Evolutionary conservation across 2,888 invertebrate genomes (phyloP).

Genomic region (Drosophila phalerata): DNA sequence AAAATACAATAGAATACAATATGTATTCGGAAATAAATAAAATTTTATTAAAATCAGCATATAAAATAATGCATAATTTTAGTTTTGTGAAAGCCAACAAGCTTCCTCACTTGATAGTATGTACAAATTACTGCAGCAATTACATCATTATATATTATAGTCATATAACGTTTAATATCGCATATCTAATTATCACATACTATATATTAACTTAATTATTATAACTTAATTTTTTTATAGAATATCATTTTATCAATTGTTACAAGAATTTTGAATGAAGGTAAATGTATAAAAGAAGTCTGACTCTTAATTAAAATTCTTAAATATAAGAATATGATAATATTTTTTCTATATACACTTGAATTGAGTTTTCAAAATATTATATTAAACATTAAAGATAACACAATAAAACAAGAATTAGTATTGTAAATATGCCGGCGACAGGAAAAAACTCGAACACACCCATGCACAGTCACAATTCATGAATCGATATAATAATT

Average conservation of each 20-base stretch:
- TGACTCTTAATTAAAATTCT: no score
- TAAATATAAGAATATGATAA: no score
- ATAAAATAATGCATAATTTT: background rate
- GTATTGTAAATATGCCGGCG: background rate
- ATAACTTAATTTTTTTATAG: no score
- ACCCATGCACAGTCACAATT: slow-evolving; percentile 1
- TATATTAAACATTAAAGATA: background rate
- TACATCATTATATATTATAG: no score
- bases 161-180: no score
- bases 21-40: background rate
- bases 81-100: background rate
- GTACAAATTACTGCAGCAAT: background rate
- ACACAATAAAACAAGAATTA: background rate
- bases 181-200: no score
- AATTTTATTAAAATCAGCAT: background rate
- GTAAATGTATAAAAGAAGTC: no score
- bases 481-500: slow-evolving; percentile 12
- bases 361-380: background rate
- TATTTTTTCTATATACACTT: background rate
- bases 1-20: slow-evolving; percentile 20
- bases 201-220: no score
- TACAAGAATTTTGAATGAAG: background rate
- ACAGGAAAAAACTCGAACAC: no score
- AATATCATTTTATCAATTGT: no score
- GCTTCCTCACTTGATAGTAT: background rate